Evolutionary conservation across 2,797 vertebrate genomes (phyloP).

Genomic region (Heterohyrax brucei): DNA sequence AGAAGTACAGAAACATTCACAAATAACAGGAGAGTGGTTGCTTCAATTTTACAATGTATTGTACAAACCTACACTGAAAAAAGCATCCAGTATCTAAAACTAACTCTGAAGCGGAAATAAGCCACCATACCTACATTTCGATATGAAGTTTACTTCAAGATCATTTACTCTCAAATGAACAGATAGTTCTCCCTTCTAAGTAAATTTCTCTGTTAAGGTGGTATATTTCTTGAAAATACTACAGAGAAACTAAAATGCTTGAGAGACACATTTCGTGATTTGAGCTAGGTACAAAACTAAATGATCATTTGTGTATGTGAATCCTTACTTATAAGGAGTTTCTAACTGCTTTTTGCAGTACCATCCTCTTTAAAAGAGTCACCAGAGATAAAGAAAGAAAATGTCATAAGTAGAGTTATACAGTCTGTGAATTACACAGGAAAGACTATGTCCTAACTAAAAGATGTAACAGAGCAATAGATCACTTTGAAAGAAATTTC

Average conservation of each 20-base stretch:
- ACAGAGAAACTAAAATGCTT: conserved; percentile 3
- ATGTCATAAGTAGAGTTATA: not conserved
- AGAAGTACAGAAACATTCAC: conserved; percentile 39
- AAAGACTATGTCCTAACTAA: conserved; percentile 52
- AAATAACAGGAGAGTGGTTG: not conserved
- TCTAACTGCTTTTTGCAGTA: conserved; percentile 10
- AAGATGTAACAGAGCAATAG: conserved; percentile 35
- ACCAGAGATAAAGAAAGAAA: conserved; percentile 45
- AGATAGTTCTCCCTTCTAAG: conserved; percentile 36
- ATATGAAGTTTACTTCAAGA: conserved; percentile 60
- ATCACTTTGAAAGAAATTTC: conserved; percentile 44
- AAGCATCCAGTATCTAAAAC: conserved; percentile 8
- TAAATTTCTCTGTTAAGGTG: conserved; percentile 27
- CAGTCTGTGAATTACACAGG: conserved; percentile 7
- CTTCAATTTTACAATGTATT: not conserved
- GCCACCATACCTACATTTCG: not conserved
- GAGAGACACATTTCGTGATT: conserved; percentile 24
- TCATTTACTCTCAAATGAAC: conserved; percentile 59
- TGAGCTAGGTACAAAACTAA: not conserved
- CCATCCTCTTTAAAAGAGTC: conserved; percentile 52
- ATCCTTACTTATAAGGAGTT: conserved; percentile 36
- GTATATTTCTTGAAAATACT: conserved; percentile 63
- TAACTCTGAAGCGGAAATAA: conserved; percentile 45
- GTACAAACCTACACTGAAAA: not conserved
- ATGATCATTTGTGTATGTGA: not conserved